Evolutionary conservation across 2,888 invertebrate species (phyloP), one percentile per base, ranked within the genome.

Genomic region (Automeris io): DNA sequence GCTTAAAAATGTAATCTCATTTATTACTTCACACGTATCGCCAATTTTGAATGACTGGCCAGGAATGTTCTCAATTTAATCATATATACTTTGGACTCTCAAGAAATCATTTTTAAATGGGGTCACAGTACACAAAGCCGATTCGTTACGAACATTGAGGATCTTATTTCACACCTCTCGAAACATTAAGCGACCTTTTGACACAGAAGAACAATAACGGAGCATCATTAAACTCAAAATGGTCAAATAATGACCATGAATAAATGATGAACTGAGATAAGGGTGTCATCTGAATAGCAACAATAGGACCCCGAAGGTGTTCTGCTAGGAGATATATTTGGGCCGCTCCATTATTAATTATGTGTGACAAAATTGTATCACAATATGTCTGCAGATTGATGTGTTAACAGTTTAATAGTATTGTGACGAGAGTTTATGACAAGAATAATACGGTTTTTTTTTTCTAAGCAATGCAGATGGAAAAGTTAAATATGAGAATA

Each of bases 231-330:
- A 75, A 73, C 70, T 60, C 50, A 68, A 81, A 83, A 85, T 75
- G 85, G 85, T 83, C 85, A 85, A 85, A 85, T 85, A 85, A 86
- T 86, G 85, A 85, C 86, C 86, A 81, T 81, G 80, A 85, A 85
- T 85, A 85, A 83, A 81, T 83, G 72, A 78, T 79, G 61, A 47
- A 70, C 60, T 70, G 58, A 72, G 81, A 79, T 79, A 75, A 76
- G 74, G 80, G 74, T 70, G 70, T 60, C 51, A 64, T 59, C 63
- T 69, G 57, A 62, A 63, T 60, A 52, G 49, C 51, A 57, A 76
- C 76, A 79, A 79, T 68, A 51, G 69, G 49, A 74, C 72, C 73
- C 73, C 47, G 66, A 66, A 67, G 71, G 72, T 59, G 64, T 71
- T 44, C 70, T 73, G 74, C 74, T 70, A 74, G 62, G 29, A 29